A percentile compares a stretch with the other conserved stretches of the same genome.
Conservation (phyloP, 2,888 invertebrate species). For the Dynastes grantii region DNA sequence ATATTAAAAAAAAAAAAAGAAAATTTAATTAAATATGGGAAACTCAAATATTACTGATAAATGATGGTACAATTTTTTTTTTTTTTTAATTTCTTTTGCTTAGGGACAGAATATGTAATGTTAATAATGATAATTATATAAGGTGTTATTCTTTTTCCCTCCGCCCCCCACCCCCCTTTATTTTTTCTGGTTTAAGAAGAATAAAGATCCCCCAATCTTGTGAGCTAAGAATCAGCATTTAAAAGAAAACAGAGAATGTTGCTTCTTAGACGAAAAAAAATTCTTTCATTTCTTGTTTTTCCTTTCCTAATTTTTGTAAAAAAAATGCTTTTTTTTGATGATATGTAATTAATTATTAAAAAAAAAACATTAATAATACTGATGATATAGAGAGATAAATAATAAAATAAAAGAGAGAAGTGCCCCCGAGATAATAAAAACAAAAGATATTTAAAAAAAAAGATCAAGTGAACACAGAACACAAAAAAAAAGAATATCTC, state of each 20-base stretch:
- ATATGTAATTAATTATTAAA: constrained; percentile 39
- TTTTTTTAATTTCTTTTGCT: not conserved
- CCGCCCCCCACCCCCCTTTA: not conserved
- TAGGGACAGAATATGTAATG: constrained; percentile 2
- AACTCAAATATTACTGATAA: no score
- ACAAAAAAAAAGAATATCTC: constrained; percentile 8
- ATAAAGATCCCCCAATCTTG: not conserved
- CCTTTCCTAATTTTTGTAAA: constrained; percentile 30
- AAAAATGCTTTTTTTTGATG: constrained; percentile 5
- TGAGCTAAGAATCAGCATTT: constrained; percentile 32
- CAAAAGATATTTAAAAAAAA: constrained; percentile 11
- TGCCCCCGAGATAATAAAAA: constrained; percentile 34
- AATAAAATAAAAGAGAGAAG: constrained; percentile 19
- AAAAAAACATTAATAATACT: constrained; percentile 25
- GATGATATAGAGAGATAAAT: constrained; percentile 22
- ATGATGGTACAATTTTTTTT: no score
- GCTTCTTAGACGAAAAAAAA: constrained; percentile 16
- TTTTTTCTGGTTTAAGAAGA: not conserved
- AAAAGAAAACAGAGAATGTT: not conserved
- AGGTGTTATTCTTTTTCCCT: constrained; percentile 22
- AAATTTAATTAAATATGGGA: no score
- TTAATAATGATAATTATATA: constrained; percentile 12
- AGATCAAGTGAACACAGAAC: not conserved
- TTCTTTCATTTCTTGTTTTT: not conserved
- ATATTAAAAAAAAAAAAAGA: no score